phyloP scores from a whole-genome alignment of 1,140 invertebrate genomes.

The Danaus melanippus region DNA sequence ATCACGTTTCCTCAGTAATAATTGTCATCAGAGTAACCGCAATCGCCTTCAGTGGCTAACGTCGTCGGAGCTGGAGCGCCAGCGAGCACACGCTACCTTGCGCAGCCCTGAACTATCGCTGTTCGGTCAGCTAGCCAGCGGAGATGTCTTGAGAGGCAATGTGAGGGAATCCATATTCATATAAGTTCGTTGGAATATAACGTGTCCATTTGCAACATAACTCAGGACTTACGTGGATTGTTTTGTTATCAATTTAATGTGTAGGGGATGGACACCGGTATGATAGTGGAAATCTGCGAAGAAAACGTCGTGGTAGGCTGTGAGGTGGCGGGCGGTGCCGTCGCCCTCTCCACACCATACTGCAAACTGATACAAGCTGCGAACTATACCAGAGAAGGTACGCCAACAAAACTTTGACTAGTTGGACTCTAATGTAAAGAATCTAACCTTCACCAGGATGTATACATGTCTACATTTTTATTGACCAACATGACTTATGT shows the following conservation, averaged over 20 bases:
- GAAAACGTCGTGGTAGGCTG: slow-evolving; percentile 31
- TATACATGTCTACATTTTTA: not conserved
- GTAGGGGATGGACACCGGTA: slow-evolving; percentile 32
- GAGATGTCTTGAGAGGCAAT: slow-evolving; percentile 29
- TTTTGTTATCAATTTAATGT: not conserved
- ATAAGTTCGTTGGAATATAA: too few relatives aligned
- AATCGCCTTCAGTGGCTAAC: slow-evolving; percentile 41
- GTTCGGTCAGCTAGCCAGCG: slow-evolving; percentile 32
- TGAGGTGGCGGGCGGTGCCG: slow-evolving; percentile 31
- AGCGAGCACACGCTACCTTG: slow-evolving; percentile 35
- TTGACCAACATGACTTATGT: not conserved
- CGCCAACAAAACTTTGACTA: not conserved
- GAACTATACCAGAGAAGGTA: slow-evolving; percentile 41
- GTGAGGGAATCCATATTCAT: slow-evolving; percentile 1
- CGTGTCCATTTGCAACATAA: not conserved
- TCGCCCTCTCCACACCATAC: slow-evolving; percentile 25
- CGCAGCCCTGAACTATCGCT: slow-evolving; percentile 39
- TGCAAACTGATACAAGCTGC: slow-evolving; percentile 38
- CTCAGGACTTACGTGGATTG: slow-evolving; percentile 4
- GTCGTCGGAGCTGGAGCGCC: slow-evolving; percentile 37
- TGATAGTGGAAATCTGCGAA: slow-evolving; percentile 45
- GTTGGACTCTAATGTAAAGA: too few relatives aligned
- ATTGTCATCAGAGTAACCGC: slow-evolving; percentile 24
- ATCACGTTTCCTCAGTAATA: too few relatives aligned
- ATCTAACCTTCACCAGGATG: too few relatives aligned